These are phyloP conservation scores for Bombus confusus DNA, from an alignment of 1,140 invertebrate species.

Conservation along the genomic window DNA sequence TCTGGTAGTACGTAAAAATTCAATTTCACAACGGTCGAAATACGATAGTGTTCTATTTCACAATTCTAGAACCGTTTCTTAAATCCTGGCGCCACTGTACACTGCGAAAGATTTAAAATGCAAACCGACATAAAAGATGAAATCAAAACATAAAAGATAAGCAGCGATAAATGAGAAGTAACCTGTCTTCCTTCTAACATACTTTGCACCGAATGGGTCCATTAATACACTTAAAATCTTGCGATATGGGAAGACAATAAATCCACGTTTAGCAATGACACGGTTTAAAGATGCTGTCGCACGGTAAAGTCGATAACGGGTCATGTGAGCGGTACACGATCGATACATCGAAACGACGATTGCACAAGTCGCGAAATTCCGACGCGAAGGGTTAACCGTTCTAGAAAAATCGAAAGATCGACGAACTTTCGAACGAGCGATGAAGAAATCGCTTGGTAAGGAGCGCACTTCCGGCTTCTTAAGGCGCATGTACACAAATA, in stretches of 20 bases:
- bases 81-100: neutral
- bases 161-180: neutral
- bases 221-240: neutral
- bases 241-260: neutral
- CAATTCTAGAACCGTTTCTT: neutral
- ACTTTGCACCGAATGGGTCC: neutral
- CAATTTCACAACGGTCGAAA: neutral
- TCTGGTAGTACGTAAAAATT: neutral
- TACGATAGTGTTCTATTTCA: neutral
- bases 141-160: neutral
- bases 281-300: too few species aligned
- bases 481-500: slow-evolving; percentile 39
- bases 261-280: neutral
- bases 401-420: slow-evolving; percentile 34
- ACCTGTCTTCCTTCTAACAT: too few species aligned
- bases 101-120: neutral
- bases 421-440: slow-evolving; percentile 29
- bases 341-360: slow-evolving; percentile 17
- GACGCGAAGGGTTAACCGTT: neutral
- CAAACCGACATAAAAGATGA: neutral
- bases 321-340: neutral
- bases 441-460: slow-evolving; percentile 19
- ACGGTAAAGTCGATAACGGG: neutral
- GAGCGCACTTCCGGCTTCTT: slow-evolving; percentile 11
- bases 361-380: too few species aligned